These are phyloP conservation scores for Gobiocypris rarus DNA, from an alignment of 2,113 vertebrate species.

Conservation along the genomic window DNA sequence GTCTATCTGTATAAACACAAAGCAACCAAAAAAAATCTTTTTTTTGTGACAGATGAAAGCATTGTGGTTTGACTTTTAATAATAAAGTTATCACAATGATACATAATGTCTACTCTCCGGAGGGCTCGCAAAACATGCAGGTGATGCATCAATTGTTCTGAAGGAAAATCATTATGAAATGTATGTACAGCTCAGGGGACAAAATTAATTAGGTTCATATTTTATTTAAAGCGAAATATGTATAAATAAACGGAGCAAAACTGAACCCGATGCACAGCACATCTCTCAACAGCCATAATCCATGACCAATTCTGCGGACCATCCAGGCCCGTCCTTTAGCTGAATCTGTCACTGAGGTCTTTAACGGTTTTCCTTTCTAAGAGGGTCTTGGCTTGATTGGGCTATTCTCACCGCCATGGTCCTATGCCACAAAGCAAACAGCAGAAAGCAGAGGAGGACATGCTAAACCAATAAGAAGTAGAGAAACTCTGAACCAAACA, in stretches of 20 bases:
- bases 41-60: not conserved
- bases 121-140: not conserved
- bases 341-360: not conserved
- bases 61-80: not conserved
- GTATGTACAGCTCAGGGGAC: no score
- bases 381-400: conserved; percentile 6
- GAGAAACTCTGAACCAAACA: conserved; percentile 52
- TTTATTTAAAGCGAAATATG: not conserved
- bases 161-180: not conserved
- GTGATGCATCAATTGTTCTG: not conserved
- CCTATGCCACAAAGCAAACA: conserved; percentile 17
- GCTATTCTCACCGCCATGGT: not conserved
- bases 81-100: not conserved
- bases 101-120: not conserved
- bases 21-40: not conserved
- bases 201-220: not conserved
- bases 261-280: not conserved
- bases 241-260: not conserved
- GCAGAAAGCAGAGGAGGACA: not conserved
- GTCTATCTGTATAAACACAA: not conserved
- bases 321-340: not conserved
- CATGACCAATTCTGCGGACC: not conserved
- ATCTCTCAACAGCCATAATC: not conserved
- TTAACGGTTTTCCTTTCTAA: not conserved
- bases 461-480: conserved; percentile 63